Conservation (phyloP, 2,113 vertebrate species). For the Sitta europaea region DNA sequence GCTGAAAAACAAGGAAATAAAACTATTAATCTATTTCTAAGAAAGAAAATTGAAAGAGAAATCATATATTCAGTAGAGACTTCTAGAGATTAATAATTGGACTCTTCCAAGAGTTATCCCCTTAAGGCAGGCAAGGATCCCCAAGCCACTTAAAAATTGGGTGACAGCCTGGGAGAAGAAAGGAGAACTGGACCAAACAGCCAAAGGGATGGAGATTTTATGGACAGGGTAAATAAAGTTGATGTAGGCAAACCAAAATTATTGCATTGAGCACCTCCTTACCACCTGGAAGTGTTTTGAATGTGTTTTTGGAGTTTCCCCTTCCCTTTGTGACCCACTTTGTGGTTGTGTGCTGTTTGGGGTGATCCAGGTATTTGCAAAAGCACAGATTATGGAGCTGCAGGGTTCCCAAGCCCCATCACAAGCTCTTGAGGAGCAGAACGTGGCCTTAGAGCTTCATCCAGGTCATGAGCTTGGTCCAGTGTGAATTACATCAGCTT, state of each 20-base stretch:
- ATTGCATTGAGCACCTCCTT: background rate
- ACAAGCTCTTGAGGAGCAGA: background rate
- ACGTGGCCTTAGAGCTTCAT: background rate
- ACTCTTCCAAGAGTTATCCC: background rate
- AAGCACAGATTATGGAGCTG: background rate
- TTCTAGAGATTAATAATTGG: background rate
- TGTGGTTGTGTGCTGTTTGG: background rate
- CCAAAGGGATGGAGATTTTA: background rate
- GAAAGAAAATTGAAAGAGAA: background rate
- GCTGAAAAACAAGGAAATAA: background rate
- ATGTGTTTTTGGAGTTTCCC: background rate
- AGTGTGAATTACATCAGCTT: background rate
- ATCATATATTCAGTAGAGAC: background rate
- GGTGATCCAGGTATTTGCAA: background rate
- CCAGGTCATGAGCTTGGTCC: background rate
- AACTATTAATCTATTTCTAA: background rate
- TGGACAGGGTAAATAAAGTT: background rate
- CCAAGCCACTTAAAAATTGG: background rate
- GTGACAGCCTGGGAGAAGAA: background rate
- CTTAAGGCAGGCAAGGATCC: background rate
- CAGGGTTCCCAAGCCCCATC: rapidly evolving
- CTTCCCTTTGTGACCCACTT: background rate
- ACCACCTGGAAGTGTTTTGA: background rate
- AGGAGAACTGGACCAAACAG: background rate
- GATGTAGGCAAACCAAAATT: background rate